Evolutionary conservation across 2,888 invertebrate species (phyloP), one percentile per base, ranked within the genome.

Genomic region (Heliothis peltigera): DNA sequence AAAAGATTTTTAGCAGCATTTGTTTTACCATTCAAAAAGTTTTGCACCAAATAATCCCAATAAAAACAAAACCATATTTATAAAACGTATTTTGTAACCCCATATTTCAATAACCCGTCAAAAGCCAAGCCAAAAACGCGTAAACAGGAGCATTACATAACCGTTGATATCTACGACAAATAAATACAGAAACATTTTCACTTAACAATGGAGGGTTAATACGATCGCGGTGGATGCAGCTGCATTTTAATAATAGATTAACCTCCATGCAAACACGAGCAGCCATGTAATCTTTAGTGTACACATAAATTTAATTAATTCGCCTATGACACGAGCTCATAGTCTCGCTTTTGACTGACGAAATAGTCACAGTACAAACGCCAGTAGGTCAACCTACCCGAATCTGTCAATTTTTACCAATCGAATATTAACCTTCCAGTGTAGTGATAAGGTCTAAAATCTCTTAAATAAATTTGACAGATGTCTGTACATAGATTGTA

Each of bases 221-320:
- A 77, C 72, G 70, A 77, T 70, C 70, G 79, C 64, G 79, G 81
- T 79, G 80, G 71, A 83, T 90, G 86, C 88, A 88, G 85, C 84
- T 90, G 87, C 86, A 88, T 88, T 89, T 90, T 89, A 90, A 90
- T 91, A 90, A 91, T 90, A 88, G 85, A 91, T 92, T 89, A 91
- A 89, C 88, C 88, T 76, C 77, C 77, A 80, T 70, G 70, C 87
- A 91, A 89, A 89, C 89, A 88, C 58, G 73, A 80, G 64, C 79
- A 65, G 75, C 81, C 83, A 80, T 89, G 89, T 91, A 90, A 92
- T 91, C 90, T 91, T 90, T 87, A 89, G 82, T 86, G 89, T 89
- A 91, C 85, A 91, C 89, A 89, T 84, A 84, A 87, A 89, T 89
- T 92, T 91, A 91, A 92, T 92, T 92, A 91, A 91, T 91, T 88